phyloP scores from a whole-genome alignment of 2,113 vertebrate genomes.

The Dromas ardeola region DNA sequence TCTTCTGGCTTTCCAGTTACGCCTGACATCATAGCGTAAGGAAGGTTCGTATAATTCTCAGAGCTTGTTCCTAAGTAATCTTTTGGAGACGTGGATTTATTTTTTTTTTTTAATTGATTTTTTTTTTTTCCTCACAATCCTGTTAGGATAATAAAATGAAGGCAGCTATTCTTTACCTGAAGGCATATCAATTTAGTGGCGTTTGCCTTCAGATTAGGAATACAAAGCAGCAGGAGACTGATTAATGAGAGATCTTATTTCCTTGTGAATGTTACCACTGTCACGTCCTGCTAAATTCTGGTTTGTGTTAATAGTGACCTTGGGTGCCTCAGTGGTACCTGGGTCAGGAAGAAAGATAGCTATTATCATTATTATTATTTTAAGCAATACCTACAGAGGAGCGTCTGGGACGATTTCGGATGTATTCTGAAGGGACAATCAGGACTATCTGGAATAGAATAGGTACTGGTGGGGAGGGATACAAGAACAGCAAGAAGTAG shows the following conservation, averaged over 20 bases:
- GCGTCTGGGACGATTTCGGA: neutral
- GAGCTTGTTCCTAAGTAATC: slow-evolving; percentile 34
- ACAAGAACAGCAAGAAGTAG: neutral
- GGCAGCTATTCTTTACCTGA: slow-evolving; percentile 15
- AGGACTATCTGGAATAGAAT: neutral
- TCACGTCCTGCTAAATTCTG: neutral
- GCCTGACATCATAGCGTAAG: neutral
- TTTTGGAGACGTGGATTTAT: neutral
- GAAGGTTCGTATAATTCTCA: neutral
- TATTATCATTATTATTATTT: neutral
- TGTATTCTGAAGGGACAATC: neutral
- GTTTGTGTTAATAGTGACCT: neutral
- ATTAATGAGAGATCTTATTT: slow-evolving; percentile 41
- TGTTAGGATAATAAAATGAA: slow-evolving; percentile 41
- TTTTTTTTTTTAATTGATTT: slow-evolving; percentile 14
- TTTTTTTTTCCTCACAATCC: neutral
- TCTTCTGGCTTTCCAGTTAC: neutral
- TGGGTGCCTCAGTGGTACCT: neutral
- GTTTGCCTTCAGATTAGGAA: slow-evolving; percentile 36
- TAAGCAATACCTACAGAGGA: neutral
- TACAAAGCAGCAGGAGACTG: slow-evolving; percentile 14
- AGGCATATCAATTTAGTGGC: neutral
- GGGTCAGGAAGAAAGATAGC: neutral
- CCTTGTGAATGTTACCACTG: neutral
- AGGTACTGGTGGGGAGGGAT: neutral